A percentile compares a stretch with the other conserved stretches of the same genome.
These are phyloP conservation scores for Danio albolineatus DNA, from an alignment of 2,797 vertebrate species.

Conservation along the genomic window DNA sequence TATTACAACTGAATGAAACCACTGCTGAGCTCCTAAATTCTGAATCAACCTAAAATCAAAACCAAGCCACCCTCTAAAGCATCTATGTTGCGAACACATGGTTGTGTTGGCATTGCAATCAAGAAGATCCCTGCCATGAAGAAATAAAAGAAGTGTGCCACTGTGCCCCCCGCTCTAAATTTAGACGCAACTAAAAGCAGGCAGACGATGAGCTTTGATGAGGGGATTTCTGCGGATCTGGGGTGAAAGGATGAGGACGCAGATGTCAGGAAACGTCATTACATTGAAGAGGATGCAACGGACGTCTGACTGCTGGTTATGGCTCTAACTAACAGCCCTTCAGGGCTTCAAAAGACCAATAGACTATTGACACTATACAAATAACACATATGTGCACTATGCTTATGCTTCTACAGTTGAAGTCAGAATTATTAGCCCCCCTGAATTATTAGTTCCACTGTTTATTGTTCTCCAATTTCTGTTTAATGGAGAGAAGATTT, in stretches of 20 bases:
- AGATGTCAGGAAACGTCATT: conserved; percentile 69
- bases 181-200: conserved; percentile 31
- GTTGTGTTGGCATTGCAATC: not conserved
- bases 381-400: not conserved
- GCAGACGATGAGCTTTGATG: conserved; percentile 40
- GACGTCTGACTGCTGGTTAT: not conserved
- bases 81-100: too few species aligned
- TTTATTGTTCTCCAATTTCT: too few species aligned
- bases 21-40: too few species aligned
- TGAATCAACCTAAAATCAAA: too few species aligned
- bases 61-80: too few species aligned
- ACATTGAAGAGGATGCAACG: conserved; percentile 44
- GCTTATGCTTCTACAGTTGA: not conserved
- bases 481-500: too few species aligned
- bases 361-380: not conserved
- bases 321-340: not conserved
- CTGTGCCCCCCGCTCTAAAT: conserved; percentile 18
- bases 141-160: conserved; percentile 2
- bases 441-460: too few species aligned
- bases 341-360: not conserved
- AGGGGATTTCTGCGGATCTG: conserved; percentile 56
- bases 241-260: conserved; percentile 66
- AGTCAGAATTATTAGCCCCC: too few species aligned
- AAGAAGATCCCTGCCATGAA: not conserved
- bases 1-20: too few species aligned